Conservation (phyloP, 2,888 invertebrate species). For the Callyntrura guangdongensis region DNA sequence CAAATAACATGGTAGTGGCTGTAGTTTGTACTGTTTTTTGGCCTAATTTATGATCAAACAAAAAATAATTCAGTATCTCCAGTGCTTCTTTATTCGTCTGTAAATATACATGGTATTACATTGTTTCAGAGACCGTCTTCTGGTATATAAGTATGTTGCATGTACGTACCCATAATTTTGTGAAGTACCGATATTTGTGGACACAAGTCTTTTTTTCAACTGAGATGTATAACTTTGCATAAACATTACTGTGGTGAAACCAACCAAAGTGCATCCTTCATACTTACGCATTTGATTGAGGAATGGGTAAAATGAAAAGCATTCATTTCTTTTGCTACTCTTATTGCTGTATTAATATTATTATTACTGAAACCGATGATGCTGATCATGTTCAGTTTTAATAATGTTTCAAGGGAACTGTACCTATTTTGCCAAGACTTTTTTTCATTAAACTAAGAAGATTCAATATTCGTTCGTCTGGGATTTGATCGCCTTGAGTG, state of each 20-base stretch:
- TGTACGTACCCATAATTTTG: background rate
- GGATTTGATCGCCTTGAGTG: slow-evolving; percentile 12
- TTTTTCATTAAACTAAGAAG: slow-evolving; percentile 57
- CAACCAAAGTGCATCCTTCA: slow-evolving; percentile 5
- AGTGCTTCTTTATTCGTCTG: background rate
- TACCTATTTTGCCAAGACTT: background rate
- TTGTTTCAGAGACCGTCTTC: background rate
- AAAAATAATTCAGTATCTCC: background rate
- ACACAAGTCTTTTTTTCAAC: too few relatives aligned
- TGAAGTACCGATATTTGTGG: background rate
- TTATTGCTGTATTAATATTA: background rate
- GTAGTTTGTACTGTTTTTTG: background rate
- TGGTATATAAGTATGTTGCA: background rate
- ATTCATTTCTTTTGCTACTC: background rate
- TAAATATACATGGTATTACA: background rate
- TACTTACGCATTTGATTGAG: background rate
- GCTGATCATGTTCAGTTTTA: background rate
- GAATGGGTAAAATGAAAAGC: background rate
- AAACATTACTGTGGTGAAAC: background rate
- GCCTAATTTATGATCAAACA: slow-evolving; percentile 28
- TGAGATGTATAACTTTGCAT: background rate
- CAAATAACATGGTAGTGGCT: background rate
- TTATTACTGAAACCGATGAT: slow-evolving; percentile 3
- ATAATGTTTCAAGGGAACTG: background rate
- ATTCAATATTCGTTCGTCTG: slow-evolving; percentile 30